These are phyloP conservation scores for Smithornis capensis DNA, from an alignment of 2,113 vertebrate genomes.

Conservation along the genomic window DNA sequence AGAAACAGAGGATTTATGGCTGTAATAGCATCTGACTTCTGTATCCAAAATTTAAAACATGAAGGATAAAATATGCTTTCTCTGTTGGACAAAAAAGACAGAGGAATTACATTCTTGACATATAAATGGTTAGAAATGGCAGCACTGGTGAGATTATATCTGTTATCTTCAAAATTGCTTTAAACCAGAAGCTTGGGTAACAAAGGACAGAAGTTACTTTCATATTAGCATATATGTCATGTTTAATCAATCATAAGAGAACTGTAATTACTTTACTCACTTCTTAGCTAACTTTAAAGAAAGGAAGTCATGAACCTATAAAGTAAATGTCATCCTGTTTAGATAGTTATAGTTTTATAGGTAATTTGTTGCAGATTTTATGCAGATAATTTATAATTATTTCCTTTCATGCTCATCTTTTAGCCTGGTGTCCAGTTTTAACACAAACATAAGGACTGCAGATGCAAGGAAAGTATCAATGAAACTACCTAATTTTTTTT, in stretches of 20 bases:
- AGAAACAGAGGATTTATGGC: constrained; percentile 49
- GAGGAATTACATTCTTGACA: constrained; percentile 60
- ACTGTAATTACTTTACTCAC: constrained; percentile 81
- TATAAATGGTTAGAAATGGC: constrained; percentile 65
- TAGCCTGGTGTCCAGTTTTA: constrained; percentile 80
- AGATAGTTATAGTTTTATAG: constrained; percentile 84
- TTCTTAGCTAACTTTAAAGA: constrained; percentile 80
- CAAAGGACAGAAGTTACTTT: constrained; percentile 76
- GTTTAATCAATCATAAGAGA: constrained; percentile 84
- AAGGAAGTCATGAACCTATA: constrained; percentile 82
- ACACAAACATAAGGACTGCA: constrained; percentile 84
- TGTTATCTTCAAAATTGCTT: constrained; percentile 73
- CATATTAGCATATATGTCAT: constrained; percentile 90
- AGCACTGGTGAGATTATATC: constrained; percentile 72
- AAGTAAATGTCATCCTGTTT: constrained; percentile 82
- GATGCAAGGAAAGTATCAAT: constrained; percentile 76
- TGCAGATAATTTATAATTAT: constrained; percentile 83
- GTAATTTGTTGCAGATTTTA: constrained; percentile 93
- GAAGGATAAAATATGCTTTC: constrained; percentile 49
- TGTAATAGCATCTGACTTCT: constrained; percentile 62
- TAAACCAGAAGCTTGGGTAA: constrained; percentile 67
- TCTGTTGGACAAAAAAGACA: constrained; percentile 49
- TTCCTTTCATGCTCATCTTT: constrained; percentile 89
- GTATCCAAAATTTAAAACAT: constrained; percentile 51
- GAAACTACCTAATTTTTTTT: constrained; percentile 41